phyloP scores from a whole-genome alignment of 2,113 vertebrate genomes.

The Cebus imitator region DNA sequence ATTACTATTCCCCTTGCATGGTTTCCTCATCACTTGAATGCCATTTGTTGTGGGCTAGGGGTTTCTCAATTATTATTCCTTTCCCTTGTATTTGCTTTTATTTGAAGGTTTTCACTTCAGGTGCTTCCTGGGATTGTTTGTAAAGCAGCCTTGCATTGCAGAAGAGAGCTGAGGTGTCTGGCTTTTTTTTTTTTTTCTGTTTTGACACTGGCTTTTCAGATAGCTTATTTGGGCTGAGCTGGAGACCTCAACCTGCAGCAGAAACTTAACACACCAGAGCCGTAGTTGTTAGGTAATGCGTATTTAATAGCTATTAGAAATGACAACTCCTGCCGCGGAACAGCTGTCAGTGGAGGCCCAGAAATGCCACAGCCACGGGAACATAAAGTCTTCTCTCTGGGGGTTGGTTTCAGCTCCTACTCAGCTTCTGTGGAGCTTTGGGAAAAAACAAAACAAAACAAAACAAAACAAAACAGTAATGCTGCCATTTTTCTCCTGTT shows the following conservation, averaged over 20 bases:
- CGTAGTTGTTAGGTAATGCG: constrained; percentile 65
- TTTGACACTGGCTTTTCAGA: not conserved
- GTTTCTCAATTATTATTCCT: constrained; percentile 69
- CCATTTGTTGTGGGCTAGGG: constrained; percentile 76
- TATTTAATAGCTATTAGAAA: constrained; percentile 66
- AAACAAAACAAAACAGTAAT: not conserved
- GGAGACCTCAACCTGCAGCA: constrained; percentile 54
- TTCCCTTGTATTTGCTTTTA: constrained; percentile 60
- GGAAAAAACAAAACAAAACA: constrained; percentile 1
- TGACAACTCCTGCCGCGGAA: constrained; percentile 57
- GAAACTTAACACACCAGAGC: constrained; percentile 28
- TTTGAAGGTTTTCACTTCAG: constrained; percentile 63
- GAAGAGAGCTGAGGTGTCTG: constrained; percentile 54
- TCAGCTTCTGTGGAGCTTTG: constrained; percentile 39
- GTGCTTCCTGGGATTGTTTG: constrained; percentile 52
- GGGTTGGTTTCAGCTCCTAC: constrained; percentile 13
- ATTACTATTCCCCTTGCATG: constrained; percentile 58
- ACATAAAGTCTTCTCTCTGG: constrained; percentile 39
- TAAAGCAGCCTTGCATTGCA: constrained; percentile 58
- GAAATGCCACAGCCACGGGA: constrained; percentile 24
- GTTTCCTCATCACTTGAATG: constrained; percentile 77
- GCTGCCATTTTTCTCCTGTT: not conserved
- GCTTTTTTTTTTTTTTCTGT: not conserved
- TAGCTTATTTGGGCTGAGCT: constrained; percentile 45
- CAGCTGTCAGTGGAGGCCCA: constrained; percentile 57